Conservation (phyloP, 2,113 vertebrate genomes). For the Tapirus terrestris region DNA sequence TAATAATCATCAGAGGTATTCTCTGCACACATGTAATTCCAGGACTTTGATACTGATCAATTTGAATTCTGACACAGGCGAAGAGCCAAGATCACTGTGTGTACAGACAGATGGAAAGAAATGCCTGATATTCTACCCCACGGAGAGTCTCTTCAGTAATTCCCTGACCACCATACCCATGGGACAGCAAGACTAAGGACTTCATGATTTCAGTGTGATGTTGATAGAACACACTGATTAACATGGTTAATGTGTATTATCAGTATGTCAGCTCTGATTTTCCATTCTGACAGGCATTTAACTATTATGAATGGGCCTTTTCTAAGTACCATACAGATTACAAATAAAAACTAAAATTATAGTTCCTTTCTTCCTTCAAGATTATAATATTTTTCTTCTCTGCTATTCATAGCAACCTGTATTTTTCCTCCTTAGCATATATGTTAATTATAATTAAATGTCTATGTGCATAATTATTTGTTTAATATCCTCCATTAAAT, state of each 20-base stretch:
- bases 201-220: background rate
- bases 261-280: background rate
- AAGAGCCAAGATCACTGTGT: slow-evolving; percentile 33
- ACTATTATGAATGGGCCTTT: background rate
- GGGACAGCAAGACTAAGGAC: background rate
- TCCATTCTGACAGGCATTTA: background rate
- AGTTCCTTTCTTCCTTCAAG: background rate
- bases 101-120: slow-evolving; percentile 55
- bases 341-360: background rate
- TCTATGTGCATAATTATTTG: background rate
- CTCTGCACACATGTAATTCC: slow-evolving; percentile 45
- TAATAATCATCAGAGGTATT: slow-evolving; percentile 55
- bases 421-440: background rate
- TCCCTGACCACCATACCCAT: background rate
- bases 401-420: background rate
- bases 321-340: background rate
- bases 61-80: slow-evolving; percentile 36
- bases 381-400: background rate
- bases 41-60: slow-evolving; percentile 9
- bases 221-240: background rate
- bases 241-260: background rate
- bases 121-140: background rate
- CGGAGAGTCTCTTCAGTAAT: background rate
- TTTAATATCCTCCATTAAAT: background rate
- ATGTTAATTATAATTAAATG: background rate